These are phyloP conservation scores for Aldrovandia affinis DNA, from an alignment of 2,797 vertebrate species.

Conservation along the genomic window DNA sequence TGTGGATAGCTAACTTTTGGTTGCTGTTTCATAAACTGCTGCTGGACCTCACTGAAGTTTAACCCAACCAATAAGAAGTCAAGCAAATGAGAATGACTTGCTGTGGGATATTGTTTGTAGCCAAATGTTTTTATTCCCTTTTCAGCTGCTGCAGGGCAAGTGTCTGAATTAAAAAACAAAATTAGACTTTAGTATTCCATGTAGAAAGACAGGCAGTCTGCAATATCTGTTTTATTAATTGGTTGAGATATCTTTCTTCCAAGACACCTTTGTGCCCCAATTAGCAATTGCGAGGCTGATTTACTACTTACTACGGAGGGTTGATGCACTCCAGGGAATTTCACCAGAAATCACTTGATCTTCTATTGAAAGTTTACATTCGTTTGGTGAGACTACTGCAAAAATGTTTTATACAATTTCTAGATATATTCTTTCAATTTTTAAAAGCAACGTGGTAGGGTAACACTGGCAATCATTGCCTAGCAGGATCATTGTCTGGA, in stretches of 20 bases:
- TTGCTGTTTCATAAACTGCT: not conserved
- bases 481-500: not conserved
- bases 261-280: not conserved
- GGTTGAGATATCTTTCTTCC: not conserved
- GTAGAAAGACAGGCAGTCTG: not conserved
- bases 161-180: not conserved
- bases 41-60: not conserved
- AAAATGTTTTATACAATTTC: not conserved
- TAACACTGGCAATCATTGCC: not conserved
- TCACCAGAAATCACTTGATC: not conserved
- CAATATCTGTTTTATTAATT: slow-evolving; percentile 1
- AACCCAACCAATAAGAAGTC: not conserved
- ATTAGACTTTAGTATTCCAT: not conserved
- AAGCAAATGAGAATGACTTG: not conserved
- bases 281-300: not conserved
- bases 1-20: not conserved
- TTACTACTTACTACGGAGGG: not conserved
- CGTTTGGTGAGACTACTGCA: not conserved
- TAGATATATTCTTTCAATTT: not conserved
- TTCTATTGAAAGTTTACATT: not conserved
- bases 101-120: not conserved
- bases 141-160: not conserved
- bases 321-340: not conserved
- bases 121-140: not conserved
- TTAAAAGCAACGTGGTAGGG: not conserved